Percentiles rank a stretch among this genome's conserved stretches.
phyloP scores from a whole-genome alignment of 2,888 invertebrate genomes.

The Tinea trinotella region DNA sequence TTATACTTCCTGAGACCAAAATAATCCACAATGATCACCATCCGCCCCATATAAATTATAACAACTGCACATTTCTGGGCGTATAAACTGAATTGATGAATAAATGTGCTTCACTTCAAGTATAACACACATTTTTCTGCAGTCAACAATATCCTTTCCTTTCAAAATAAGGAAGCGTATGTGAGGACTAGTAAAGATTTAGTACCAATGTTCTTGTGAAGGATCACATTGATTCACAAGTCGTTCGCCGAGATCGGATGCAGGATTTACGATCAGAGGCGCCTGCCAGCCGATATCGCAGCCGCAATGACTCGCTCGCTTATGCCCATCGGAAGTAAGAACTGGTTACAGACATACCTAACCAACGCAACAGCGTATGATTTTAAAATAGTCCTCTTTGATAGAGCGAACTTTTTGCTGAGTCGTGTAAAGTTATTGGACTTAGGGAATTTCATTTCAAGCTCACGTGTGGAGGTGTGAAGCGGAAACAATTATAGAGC shows the following conservation, averaged over 20 bases:
- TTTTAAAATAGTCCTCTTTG: neutral
- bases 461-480: constrained; percentile 8
- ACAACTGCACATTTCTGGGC: constrained; percentile 30
- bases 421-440: neutral
- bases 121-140: too few species aligned
- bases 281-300: constrained; percentile 4
- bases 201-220: constrained; percentile 3
- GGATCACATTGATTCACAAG: constrained; percentile 11
- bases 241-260: constrained; percentile 13
- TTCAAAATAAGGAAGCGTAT: neutral
- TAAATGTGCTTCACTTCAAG: too few species aligned
- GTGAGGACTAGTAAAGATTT: constrained; percentile 4
- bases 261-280: constrained; percentile 12
- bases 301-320: constrained; percentile 14
- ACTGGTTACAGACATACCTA: constrained; percentile 55
- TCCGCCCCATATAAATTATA: constrained; percentile 63
- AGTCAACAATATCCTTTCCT: too few species aligned
- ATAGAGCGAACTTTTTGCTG: neutral
- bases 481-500: constrained; percentile 15
- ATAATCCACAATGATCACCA: constrained; percentile 61
- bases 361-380: neutral
- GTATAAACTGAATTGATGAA: too few species aligned
- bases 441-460: neutral
- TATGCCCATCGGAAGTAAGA: constrained; percentile 39
- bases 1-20: constrained; percentile 60